A percentile compares a stretch with the other conserved stretches of the same genome.
Evolutionary conservation across 2,113 vertebrate species (phyloP).

Genomic region (Theristicus caerulescens): DNA sequence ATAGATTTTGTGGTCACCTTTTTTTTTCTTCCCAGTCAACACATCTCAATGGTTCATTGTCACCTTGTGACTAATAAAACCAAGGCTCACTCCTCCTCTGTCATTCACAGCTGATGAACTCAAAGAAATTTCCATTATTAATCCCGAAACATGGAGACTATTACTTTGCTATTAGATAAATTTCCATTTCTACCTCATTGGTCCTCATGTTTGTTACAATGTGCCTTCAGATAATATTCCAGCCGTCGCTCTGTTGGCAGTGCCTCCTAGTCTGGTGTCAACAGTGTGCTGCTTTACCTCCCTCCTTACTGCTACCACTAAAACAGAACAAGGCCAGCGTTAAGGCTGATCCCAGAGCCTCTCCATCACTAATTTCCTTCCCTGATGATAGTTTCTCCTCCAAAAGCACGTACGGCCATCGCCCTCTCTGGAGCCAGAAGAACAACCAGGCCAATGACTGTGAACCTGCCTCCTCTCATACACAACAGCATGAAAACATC

Average conservation of each 20-base stretch:
- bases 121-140: constrained; percentile 14
- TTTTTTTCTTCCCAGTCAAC: neutral
- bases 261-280: neutral
- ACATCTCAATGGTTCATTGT: neutral
- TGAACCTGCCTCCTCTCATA: neutral
- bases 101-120: constrained; percentile 23
- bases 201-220: neutral
- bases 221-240: neutral
- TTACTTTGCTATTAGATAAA: neutral
- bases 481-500: neutral
- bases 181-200: neutral
- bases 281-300: neutral
- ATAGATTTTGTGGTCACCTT: constrained; percentile 5
- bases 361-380: neutral
- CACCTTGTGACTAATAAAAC: constrained; percentile 44
- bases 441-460: neutral
- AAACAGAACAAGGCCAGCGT: neutral
- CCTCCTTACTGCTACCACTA: neutral
- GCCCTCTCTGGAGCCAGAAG: neutral
- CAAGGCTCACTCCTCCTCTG: constrained; percentile 24
- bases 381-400: neutral
- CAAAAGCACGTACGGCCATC: fast-evolving
- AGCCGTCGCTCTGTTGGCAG: neutral
- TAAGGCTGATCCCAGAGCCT: neutral
- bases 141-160: fast-evolving